Conservation (phyloP, 2,113 vertebrate genomes). For the Bagarius yarrelli region DNA sequence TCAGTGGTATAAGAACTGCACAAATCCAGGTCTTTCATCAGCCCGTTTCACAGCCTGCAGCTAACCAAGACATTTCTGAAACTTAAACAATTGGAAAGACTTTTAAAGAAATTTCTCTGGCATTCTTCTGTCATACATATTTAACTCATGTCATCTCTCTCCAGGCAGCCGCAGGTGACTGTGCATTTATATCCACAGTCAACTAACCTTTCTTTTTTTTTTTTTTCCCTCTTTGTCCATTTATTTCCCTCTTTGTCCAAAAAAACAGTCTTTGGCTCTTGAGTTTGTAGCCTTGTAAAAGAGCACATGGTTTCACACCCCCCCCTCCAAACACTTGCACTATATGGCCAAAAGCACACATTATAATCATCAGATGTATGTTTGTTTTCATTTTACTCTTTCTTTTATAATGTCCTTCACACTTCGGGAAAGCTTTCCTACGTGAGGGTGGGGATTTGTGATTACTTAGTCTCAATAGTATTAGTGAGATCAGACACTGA, state of each 20-base stretch:
- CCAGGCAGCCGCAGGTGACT: conserved; percentile 26
- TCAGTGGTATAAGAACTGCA: too few relatives aligned
- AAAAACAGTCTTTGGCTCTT: neutral
- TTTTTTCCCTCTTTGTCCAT: neutral
- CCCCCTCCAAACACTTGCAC: too few relatives aligned
- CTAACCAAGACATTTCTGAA: conserved; percentile 45
- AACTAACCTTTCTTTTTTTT: conserved; percentile 4
- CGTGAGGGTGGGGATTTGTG: too few relatives aligned
- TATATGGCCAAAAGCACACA: too few relatives aligned
- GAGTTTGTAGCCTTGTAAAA: neutral
- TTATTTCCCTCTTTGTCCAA: neutral
- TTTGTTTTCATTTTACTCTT: too few relatives aligned
- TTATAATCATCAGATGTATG: too few relatives aligned
- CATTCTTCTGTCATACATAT: conserved; percentile 43
- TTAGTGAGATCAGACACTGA: too few relatives aligned
- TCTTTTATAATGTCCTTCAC: too few relatives aligned
- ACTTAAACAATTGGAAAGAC: conserved; percentile 48
- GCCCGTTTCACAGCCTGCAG: conserved; percentile 15
- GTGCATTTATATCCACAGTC: conserved; percentile 28
- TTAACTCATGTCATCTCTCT: conserved; percentile 36
- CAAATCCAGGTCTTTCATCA: neutral
- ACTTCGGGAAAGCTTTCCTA: too few relatives aligned
- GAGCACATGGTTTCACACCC: too few relatives aligned
- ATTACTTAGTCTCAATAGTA: too few relatives aligned
- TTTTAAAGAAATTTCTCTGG: conserved; percentile 44